Conservation (phyloP, 2,888 invertebrate species). For the Alviniconcha strummeri region DNA sequence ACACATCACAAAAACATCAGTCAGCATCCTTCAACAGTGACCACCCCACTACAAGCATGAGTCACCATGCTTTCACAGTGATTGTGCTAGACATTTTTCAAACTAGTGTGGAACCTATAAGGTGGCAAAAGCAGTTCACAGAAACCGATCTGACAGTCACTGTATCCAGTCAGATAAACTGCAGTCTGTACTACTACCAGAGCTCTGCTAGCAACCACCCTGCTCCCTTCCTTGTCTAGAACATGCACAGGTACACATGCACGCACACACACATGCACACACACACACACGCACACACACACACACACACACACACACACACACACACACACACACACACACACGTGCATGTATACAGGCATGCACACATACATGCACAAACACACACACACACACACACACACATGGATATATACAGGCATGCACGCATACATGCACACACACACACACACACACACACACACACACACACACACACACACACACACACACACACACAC, state of each 20-base stretch:
- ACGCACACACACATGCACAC: neutral
- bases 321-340: neutral
- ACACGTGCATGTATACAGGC: neutral
- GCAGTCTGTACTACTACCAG: too few species aligned
- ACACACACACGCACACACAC: neutral
- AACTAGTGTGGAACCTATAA: too few species aligned
- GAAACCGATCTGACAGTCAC: too few species aligned
- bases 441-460: neutral
- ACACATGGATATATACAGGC: neutral
- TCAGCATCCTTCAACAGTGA: too few species aligned
- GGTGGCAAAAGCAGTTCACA: too few species aligned
- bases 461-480: neutral
- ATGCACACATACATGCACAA: neutral
- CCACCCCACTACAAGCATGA: too few species aligned
- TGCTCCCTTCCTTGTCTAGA: too few species aligned
- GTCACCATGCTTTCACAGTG: too few species aligned
- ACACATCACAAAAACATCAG: too few species aligned
- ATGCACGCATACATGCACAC: neutral
- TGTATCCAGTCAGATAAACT: too few species aligned
- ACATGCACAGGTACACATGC: neutral
- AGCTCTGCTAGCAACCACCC: too few species aligned
- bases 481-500: neutral
- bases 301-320: neutral
- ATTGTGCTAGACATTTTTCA: too few species aligned
- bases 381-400: neutral